Base-by-base conservation (phyloP, 2,113 vertebrate species). In the Blennius ocellaris region DNA sequence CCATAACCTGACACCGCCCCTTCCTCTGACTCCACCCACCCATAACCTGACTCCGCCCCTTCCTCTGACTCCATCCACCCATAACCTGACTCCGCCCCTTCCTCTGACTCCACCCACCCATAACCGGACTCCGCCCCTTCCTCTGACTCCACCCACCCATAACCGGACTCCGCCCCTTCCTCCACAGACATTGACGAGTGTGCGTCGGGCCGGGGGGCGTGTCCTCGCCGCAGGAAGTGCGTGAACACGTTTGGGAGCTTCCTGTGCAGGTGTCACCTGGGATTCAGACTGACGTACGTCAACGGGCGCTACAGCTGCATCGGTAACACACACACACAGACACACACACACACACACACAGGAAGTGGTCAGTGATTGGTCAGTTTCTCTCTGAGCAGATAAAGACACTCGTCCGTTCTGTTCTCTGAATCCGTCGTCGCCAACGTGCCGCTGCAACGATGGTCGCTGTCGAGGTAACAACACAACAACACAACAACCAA, bases 171-270 rank as follows among this genome's bases (percentile, higher is more conserved):
- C n/a, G n/a, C n/a, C n/a, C n/a, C n/a, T n/a, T n/a, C 59, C 44
- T 62, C 52, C 7, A 11, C 78, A 98, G 97, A 99, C 83, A 85
- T 97, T 3, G 94, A 99, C 56, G 97, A 99, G 80, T 99, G 97
- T 84, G 87, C 86, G 39, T 86, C 73, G 0, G 93, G 95, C 1
- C 92, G 91, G 48, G 95, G 85, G 0, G 78, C 92, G 70, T 99
- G 97, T 78, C 95, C 96, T 5, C 91, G 88, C 0, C 94, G 92
- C 62, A 93, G 97, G 73, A 95, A 97, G 78, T 99, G 97, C 0
- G 81, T 96, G 74, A 99, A 99, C 90, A 98, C 97, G 0, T 99
- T 98, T 0, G 96, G 97, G 36, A 98, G 97, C 81, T 98, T 96
- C 82, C 54, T 96, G 76, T 99, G 97, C 93, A 97, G 93, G 76